Percentiles rank a stretch among this genome's conserved stretches.
These are phyloP conservation scores for Temnothorax curvispinosus DNA, from an alignment of 1,140 invertebrate species.

Conservation along the genomic window DNA sequence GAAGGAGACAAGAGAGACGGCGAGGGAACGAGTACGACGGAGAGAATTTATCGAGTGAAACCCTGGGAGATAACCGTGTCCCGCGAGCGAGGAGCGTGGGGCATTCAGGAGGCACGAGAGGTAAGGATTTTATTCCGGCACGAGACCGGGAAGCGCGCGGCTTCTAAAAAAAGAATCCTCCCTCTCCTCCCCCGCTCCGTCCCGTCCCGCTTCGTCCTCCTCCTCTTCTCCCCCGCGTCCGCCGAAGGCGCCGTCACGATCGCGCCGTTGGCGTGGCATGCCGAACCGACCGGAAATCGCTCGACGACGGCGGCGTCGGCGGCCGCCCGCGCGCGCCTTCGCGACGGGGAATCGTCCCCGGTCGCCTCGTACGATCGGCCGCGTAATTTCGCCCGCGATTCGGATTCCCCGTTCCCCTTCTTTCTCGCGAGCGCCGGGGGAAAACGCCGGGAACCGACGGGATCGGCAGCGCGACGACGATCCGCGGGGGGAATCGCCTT, in stretches of 20 bases:
- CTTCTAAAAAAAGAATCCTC: constrained; percentile 70
- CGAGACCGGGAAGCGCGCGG: constrained; percentile 8
- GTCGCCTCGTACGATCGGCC: no score
- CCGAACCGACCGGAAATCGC: constrained; percentile 70
- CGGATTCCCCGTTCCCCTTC: background rate
- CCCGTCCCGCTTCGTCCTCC: background rate
- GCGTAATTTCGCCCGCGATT: no score
- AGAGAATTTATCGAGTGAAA: constrained; percentile 56
- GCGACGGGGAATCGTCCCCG: no score
- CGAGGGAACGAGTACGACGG: background rate
- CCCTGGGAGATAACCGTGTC: constrained; percentile 43
- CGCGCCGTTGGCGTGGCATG: constrained; percentile 71
- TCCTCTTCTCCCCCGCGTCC: background rate
- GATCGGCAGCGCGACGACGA: background rate
- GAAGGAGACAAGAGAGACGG: background rate
- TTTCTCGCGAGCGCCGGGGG: background rate
- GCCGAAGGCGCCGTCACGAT: constrained; percentile 37
- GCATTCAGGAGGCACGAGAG: constrained; percentile 58
- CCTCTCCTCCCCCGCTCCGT: background rate
- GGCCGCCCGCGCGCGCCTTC: constrained; percentile 34
- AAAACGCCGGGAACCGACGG: background rate
- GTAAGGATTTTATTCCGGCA: constrained; percentile 40
- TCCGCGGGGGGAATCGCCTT: background rate
- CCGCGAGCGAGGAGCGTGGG: constrained; percentile 25
- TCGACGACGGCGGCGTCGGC: constrained; percentile 27